phyloP scores from a whole-genome alignment of 2,888 invertebrate species.

The Limnephilus auricula region DNA sequence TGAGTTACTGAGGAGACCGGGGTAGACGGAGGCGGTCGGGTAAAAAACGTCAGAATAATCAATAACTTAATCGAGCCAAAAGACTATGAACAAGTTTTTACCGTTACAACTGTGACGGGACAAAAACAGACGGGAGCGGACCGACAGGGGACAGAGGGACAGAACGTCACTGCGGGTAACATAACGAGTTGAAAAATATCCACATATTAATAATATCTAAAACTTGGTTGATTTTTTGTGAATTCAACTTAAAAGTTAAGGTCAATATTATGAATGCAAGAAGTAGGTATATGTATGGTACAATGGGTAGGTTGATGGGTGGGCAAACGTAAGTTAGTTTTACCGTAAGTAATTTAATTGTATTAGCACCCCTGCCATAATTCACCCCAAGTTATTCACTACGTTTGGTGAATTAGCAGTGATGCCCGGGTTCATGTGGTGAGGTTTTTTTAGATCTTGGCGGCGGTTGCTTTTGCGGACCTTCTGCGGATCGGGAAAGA shows the following conservation, averaged over 20 bases:
- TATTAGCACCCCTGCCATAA: too few relatives aligned
- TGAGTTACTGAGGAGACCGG: background rate
- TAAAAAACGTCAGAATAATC: slow-evolving; percentile 61
- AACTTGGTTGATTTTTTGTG: background rate
- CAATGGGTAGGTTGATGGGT: too few relatives aligned
- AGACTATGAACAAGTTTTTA: slow-evolving; percentile 49
- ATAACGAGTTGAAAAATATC: background rate
- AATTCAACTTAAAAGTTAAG: background rate
- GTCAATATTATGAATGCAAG: background rate
- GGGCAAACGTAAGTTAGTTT: background rate
- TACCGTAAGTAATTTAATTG: background rate
- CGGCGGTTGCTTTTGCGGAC: too few relatives aligned
- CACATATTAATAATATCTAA: background rate
- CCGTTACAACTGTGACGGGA: slow-evolving; percentile 44
- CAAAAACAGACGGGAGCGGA: slow-evolving; percentile 39
- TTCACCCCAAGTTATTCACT: too few relatives aligned
- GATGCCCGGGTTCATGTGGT: too few relatives aligned
- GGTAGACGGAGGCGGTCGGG: slow-evolving; percentile 14
- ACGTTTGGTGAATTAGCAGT: too few relatives aligned
- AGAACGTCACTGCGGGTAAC: slow-evolving; percentile 19
- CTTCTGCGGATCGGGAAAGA: too few relatives aligned
- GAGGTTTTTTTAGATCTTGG: too few relatives aligned
- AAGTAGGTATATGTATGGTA: background rate
- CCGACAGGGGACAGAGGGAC: background rate
- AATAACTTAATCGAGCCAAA: slow-evolving; percentile 60